phyloP scores from a whole-genome alignment of 2,113 vertebrate species.

The Rhea americana region DNA sequence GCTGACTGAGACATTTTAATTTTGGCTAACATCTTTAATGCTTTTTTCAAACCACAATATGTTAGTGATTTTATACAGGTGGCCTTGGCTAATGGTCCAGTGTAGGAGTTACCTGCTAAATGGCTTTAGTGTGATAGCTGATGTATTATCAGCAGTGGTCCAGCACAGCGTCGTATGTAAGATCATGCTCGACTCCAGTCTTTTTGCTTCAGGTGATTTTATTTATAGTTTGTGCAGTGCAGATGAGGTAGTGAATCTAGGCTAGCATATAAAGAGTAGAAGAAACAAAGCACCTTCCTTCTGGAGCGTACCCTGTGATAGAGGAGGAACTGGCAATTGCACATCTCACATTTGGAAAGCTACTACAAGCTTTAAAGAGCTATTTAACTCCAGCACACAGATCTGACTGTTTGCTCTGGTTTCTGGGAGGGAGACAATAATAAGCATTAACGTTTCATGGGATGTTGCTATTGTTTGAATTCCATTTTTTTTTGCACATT shows the following conservation, averaged over 20 bases:
- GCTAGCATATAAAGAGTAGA: background rate
- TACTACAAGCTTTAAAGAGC: background rate
- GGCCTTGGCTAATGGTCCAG: background rate
- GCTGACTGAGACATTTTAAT: background rate
- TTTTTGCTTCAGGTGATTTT: constrained; percentile 54
- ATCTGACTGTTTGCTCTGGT: background rate
- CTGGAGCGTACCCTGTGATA: background rate
- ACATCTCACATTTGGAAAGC: background rate
- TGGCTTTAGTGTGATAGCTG: background rate
- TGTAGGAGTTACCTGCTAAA: constrained; percentile 17
- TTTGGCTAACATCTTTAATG: background rate
- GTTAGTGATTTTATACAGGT: background rate
- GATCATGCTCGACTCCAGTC: background rate
- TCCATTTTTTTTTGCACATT: constrained; percentile 7
- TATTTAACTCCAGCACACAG: background rate
- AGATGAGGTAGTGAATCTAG: background rate
- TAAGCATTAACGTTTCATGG: background rate
- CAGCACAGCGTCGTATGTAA: constrained; percentile 9
- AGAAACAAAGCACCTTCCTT: background rate
- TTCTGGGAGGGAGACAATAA: background rate
- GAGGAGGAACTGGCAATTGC: background rate
- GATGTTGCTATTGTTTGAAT: background rate
- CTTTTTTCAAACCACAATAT: background rate
- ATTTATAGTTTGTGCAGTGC: constrained; percentile 12
- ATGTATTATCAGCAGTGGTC: constrained; percentile 18